Conservation (phyloP, 2,888 invertebrate genomes). For the Baronia brevicornis region DNA sequence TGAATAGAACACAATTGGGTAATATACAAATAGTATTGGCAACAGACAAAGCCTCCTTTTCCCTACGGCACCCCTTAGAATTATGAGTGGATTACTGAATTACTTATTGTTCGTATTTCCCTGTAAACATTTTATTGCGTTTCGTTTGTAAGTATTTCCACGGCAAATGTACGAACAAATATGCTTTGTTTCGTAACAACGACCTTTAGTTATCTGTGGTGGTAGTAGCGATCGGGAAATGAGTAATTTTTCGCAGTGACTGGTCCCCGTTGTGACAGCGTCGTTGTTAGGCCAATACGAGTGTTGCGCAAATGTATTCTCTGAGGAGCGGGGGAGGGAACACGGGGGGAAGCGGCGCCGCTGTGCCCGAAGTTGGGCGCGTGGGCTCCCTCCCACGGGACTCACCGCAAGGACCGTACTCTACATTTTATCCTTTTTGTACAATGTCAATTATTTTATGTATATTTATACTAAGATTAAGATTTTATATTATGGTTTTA, state of each 20-base stretch:
- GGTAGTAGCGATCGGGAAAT: slow-evolving; percentile 42
- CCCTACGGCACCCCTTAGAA: slow-evolving; percentile 44
- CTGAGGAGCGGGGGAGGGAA: slow-evolving; percentile 44
- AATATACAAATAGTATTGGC: slow-evolving; percentile 16
- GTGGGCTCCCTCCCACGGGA: slow-evolving; percentile 68
- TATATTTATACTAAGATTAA: no score
- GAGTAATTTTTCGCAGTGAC: slow-evolving; percentile 64
- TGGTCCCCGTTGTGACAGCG: slow-evolving; percentile 59
- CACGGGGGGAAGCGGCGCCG: slow-evolving; percentile 43
- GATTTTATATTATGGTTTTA: no score
- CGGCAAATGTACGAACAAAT: slow-evolving; percentile 24
- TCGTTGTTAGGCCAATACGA: slow-evolving; percentile 69
- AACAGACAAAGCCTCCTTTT: slow-evolving; percentile 31
- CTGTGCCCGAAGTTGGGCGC: slow-evolving; percentile 74
- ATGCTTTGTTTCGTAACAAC: slow-evolving; percentile 41
- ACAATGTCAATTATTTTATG: no score
- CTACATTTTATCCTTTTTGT: slow-evolving; percentile 18
- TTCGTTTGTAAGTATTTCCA: slow-evolving; percentile 23
- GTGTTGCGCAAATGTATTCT: slow-evolving; percentile 75
- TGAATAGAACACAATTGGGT: slow-evolving; percentile 20
- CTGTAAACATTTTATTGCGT: slow-evolving; percentile 34
- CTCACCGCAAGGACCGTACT: slow-evolving; percentile 57
- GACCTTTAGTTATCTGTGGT: slow-evolving; percentile 26
- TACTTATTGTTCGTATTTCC: slow-evolving; percentile 50
- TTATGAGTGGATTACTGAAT: slow-evolving; percentile 43